Percentiles rank a stretch among this genome's conserved stretches.
These are phyloP conservation scores for Mercenaria mercenaria DNA, from an alignment of 1,140 invertebrate genomes.

Conservation along the genomic window DNA sequence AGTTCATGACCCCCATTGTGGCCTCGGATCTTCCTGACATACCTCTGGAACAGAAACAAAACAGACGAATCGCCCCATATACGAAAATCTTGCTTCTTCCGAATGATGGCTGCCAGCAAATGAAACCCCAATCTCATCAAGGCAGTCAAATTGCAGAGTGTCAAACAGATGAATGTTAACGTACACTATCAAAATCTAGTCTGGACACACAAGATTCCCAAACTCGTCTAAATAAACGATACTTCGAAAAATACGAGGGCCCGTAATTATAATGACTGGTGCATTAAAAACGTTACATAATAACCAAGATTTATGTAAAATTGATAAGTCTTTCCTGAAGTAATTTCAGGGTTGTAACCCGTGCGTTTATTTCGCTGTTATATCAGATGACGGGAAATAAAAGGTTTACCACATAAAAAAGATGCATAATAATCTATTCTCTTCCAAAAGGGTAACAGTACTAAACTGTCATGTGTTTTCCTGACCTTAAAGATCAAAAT, in stretches of 20 bases:
- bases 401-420: not conserved
- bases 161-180: not conserved
- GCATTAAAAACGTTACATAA: constrained; percentile 12
- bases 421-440: not conserved
- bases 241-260: not conserved
- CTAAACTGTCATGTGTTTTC: not conserved
- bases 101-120: not conserved
- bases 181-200: not conserved
- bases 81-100: not conserved
- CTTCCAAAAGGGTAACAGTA: not conserved
- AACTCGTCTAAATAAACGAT: not conserved
- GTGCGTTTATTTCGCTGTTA: not conserved
- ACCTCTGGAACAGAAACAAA: too few relatives aligned
- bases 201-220: constrained; percentile 1
- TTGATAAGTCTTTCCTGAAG: not conserved
- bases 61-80: not conserved
- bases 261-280: not conserved
- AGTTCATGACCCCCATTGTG: too few relatives aligned
- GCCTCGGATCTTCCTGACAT: too few relatives aligned
- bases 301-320: constrained; percentile 13
- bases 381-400: not conserved
- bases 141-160: constrained; percentile 9
- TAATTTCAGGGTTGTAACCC: not conserved
- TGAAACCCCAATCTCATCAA: not conserved
- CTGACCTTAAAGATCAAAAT: not conserved